Percentiles rank a stretch among this genome's conserved stretches.
phyloP scores from a whole-genome alignment of 2,888 invertebrate species.

The Diachrysia chrysitis region DNA sequence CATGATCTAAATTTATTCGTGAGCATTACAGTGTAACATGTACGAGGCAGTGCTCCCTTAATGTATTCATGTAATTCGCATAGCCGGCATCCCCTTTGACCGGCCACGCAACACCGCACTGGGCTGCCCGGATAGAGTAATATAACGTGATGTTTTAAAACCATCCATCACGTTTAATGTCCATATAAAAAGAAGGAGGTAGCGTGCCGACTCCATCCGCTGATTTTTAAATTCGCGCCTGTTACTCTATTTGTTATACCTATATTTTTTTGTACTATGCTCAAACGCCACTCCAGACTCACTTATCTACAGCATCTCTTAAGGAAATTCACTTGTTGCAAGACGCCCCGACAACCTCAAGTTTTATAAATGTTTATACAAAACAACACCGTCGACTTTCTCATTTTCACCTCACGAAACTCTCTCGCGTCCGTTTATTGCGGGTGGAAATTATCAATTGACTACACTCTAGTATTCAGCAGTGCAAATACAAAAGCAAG shows the following conservation, averaged over 20 bases:
- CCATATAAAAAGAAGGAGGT: slow-evolving; percentile 85
- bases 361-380: slow-evolving; percentile 71
- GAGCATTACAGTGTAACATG: slow-evolving; percentile 88
- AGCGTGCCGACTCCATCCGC: slow-evolving; percentile 76
- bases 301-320: slow-evolving; percentile 58
- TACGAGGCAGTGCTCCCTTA: slow-evolving; percentile 86
- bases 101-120: slow-evolving; percentile 88
- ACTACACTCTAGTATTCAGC: slow-evolving; percentile 77
- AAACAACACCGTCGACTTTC: slow-evolving; percentile 69
- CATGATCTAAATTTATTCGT: slow-evolving; percentile 87
- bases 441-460: slow-evolving; percentile 76
- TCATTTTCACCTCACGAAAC: slow-evolving; percentile 73
- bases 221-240: slow-evolving; percentile 71
- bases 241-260: slow-evolving; percentile 62
- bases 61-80: slow-evolving; percentile 90
- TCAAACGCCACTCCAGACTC: slow-evolving; percentile 29
- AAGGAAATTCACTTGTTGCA: slow-evolving; percentile 72
- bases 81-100: slow-evolving; percentile 89
- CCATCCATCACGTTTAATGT: slow-evolving; percentile 88
- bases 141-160: slow-evolving; percentile 89
- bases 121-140: slow-evolving; percentile 86
- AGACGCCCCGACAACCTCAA: slow-evolving; percentile 64
- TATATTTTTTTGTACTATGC: slow-evolving; percentile 42
- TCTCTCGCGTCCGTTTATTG: slow-evolving; percentile 69
- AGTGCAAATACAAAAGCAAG: slow-evolving; percentile 80